Evolutionary conservation across 2,888 invertebrate genomes (phyloP), one percentile per base, ranked within the genome.

Genomic region (Drosophila sordidula): DNA sequence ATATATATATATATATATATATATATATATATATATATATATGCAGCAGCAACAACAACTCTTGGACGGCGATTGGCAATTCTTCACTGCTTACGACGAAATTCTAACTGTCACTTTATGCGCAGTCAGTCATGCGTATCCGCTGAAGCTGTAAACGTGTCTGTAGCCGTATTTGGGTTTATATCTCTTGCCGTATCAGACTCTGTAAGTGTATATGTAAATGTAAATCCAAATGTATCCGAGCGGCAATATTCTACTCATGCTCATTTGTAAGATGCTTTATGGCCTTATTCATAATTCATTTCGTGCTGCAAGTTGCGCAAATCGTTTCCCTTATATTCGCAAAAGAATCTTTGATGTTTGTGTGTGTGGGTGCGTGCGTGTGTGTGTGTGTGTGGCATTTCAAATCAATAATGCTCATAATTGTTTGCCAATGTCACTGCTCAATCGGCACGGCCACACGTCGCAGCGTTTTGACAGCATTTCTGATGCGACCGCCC

Each of bases 241-340:
- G 14, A 25, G 36, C 52, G 22, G 11, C 16, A 12, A 39, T 34
- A 51, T 38, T 41, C 36, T 32, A 47, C 36, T 51, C 32, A 42
- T 41, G 29, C 49, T 41, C 59, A 45, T 58, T 42, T 58, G 38
- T 55, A 58, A 74, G 68, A 70, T 62, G 55, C 57, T 76, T 73
- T 70, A 69, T 79, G 71, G 62, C 66, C 59, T 77, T 79, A 77
- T 80, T 77, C 77, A 79, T 82, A 82, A 78, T 75, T 75, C 69
- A 78, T 70, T 67, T 74, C 50, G 54, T 50, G 32, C 11, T 32
- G 55, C 57, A 42, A 47, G 52, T 36, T 47, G 25, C 46, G 51
- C 39, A 46, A 63, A 61, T 29, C 66, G 18, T 26, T 41, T 51
- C 46, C 44, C 22, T 34, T 45, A 59, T 55, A 62, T 54, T 12